These are phyloP conservation scores for Dascillus cervinus DNA, from an alignment of 2,888 invertebrate genomes.

Conservation along the genomic window DNA sequence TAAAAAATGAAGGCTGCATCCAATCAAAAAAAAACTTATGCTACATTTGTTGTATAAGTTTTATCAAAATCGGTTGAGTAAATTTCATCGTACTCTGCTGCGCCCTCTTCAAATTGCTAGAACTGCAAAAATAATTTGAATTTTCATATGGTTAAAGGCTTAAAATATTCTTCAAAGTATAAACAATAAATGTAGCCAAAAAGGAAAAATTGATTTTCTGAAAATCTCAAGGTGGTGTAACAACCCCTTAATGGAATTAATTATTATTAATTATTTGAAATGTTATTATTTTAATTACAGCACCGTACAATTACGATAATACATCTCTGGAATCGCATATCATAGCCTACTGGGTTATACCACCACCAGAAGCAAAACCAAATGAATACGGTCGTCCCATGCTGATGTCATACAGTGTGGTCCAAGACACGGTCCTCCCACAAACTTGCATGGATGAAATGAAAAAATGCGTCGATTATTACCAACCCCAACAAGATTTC, in stretches of 20 bases:
- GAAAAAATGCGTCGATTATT: conserved; percentile 78
- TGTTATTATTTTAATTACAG: conserved; percentile 44
- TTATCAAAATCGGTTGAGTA: no score
- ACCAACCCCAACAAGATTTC: conserved; percentile 60
- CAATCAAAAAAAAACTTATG: no score
- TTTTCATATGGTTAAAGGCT: no score
- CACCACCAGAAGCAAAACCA: conserved; percentile 89
- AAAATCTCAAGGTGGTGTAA: no score
- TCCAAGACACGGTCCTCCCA: conserved; percentile 73
- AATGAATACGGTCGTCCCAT: conserved; percentile 90
- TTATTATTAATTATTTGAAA: neutral
- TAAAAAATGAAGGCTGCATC: no score
- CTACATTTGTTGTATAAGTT: neutral
- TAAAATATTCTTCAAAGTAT: no score
- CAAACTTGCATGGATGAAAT: conserved; percentile 80
- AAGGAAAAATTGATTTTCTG: no score
- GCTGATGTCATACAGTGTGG: conserved; percentile 77
- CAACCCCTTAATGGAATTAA: no score
- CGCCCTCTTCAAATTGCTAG: no score
- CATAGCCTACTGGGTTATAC: conserved; percentile 89
- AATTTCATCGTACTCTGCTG: neutral
- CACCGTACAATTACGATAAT: conserved; percentile 76
- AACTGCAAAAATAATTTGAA: no score
- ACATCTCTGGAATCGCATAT: conserved; percentile 74
- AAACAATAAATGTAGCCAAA: no score